Evolutionary conservation across 2,797 vertebrate genomes (phyloP).

Genomic region (Gallinago solitaria): DNA sequence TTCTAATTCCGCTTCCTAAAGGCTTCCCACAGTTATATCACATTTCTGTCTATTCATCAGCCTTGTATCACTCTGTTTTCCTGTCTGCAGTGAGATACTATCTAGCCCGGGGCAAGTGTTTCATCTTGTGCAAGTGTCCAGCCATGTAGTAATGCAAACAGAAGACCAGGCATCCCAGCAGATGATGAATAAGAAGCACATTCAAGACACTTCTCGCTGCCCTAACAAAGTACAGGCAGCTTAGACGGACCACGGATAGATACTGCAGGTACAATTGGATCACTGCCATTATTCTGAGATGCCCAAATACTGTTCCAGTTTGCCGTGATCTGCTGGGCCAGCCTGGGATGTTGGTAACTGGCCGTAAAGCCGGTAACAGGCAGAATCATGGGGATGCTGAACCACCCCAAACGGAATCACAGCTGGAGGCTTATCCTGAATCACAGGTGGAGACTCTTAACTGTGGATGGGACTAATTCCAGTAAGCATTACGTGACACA

Average conservation of each 20-base stretch:
- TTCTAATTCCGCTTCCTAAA: neutral
- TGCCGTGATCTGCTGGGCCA: neutral
- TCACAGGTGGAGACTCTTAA: neutral
- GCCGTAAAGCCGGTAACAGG: neutral
- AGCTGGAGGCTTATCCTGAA: neutral
- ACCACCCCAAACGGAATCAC: neutral
- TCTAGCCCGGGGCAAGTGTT: neutral
- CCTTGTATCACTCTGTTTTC: accelerated
- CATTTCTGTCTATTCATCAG: neutral
- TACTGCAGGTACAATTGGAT: neutral
- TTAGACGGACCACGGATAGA: neutral
- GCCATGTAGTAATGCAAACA: neutral
- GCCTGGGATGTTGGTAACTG: neutral
- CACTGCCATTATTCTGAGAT: neutral
- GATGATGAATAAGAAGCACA: neutral
- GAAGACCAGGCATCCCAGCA: neutral
- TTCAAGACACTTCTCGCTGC: neutral
- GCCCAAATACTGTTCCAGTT: neutral
- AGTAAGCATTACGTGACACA: neutral
- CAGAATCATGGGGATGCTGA: neutral
- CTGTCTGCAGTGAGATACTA: neutral
- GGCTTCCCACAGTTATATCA: neutral
- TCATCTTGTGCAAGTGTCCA: neutral
- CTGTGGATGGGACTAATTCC: neutral
- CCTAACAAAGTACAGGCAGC: neutral